Evolutionary conservation across 2,888 invertebrate genomes (phyloP), one percentile per base, ranked within the genome.

Genomic region (Salpingus planirostris): DNA sequence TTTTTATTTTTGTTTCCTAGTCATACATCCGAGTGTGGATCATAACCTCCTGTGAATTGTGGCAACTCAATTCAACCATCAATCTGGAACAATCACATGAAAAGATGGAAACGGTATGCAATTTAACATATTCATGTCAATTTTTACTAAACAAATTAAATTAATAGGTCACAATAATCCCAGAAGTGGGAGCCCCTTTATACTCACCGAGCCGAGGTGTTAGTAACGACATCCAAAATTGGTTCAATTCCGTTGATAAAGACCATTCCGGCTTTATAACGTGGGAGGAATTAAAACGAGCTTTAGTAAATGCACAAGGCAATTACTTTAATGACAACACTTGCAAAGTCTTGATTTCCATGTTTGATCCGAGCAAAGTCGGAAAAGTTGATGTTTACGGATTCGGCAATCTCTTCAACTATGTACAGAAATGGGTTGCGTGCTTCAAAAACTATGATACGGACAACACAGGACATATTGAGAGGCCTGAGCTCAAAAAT

Each of bases 291-390:
- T 66, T 92, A 11, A 80, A 83, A 60, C 68, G 77, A 4, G 91
- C 90, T 1, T 66, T 92, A 22, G 78, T 87, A 11, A 91, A 89
- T 65, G 88, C 83, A 11, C 84, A 89, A 62, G 90, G 90, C 8
- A 74, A 84, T 47, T 74, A 78, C 38, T 88, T 88, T 61, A 87
- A 88, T 2, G 81, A 86, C 48, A 76, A 75, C 36, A 83, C 89
- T 5, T 91, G 90, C 59, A 76, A 77, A 47, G 68, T 91, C 14
- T 90, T 92, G 90, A 88, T 92, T 47, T 80, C 84, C 32, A 86
- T 92, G 86, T 92, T 92, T 63, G 90, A 91, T 57, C 76, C 76
- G 49, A 86, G 89, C 54, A 78, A 78, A 38, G 78, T 75, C 44
- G 90, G 89, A n/a, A 80, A 81, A 13, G 89, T 92, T 45, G 84